Base-by-base conservation (phyloP, 2,113 vertebrate species). In the Accipiter virgatus region DNA sequence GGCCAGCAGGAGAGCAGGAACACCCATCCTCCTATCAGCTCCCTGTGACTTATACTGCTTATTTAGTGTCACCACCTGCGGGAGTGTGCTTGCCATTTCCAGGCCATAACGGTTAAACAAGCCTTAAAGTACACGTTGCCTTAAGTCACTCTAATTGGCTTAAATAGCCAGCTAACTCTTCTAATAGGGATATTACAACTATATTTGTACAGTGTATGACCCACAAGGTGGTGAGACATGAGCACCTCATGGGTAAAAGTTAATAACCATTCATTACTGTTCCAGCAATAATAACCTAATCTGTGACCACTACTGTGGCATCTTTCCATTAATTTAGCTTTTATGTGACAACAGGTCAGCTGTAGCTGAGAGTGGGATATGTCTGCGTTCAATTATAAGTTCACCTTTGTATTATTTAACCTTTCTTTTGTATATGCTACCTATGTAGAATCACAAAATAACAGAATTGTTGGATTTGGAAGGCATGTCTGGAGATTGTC, bases 71-170 rank as follows among this genome's bases (percentile, higher is more conserved):
- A 96, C 79, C 73, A 48, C 68, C 87, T 94, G 90, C 0, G 23
- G 86, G 82, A 92, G 72, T 79, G 71, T 84, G 43, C 85, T 94
- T 48, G 34, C 75, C 42, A 1, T 72, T 67, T 86, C 80, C 89
- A 93, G 82, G 16, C 53, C 43, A 16, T 40, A 75, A 65, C 5
- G 2, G 88, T 95, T 72, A 68, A 93, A 87, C 45, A 97, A 42
- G 86, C 52, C 50, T 93, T 75, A 66, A 96, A 77, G 93, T 86
- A 95, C 94, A 97, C 92, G 63, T 96, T 84, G 94, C 89, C 85
- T 94, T 94, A 90, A 93, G 90, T 78, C 43, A 31, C 43, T 94
- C 19, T 42, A 47, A 18, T 29, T 74, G 55, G 11, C 62, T 80
- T 86, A 79, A 88, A 52, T 16, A 72, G 50, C 71, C 79, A 89